These are phyloP conservation scores for Xiphorhynchus elegans DNA, from an alignment of 2,113 vertebrate species.

Conservation along the genomic window DNA sequence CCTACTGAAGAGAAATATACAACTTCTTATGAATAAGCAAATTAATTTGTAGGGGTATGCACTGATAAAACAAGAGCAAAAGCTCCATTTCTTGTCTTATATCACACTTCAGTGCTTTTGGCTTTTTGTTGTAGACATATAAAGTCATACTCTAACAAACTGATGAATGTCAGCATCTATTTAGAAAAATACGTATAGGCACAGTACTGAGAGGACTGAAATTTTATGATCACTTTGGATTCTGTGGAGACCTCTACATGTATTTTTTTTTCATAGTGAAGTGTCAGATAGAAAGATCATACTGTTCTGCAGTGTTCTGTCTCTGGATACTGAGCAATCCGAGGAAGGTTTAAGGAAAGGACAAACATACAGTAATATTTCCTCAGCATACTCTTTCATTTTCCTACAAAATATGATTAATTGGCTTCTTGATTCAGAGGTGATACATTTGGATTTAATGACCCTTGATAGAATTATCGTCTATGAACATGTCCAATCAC, in stretches of 20 bases:
- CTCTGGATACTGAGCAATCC: not conserved
- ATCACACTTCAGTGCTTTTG: not conserved
- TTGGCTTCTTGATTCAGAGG: not conserved
- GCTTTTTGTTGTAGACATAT: not conserved
- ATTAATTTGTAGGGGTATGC: too few species aligned
- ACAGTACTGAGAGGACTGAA: not conserved
- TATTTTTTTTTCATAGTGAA: not conserved
- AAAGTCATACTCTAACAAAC: not conserved
- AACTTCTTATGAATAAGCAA: not conserved
- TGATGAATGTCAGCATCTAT: not conserved
- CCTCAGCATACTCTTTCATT: not conserved
- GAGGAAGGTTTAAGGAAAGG: conserved; percentile 1
- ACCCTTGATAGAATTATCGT: conserved; percentile 8
- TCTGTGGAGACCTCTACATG: not conserved
- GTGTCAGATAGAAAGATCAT: not conserved
- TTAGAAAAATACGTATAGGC: not conserved
- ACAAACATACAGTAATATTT: conserved; percentile 9
- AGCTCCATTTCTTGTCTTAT: not conserved
- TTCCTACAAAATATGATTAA: not conserved
- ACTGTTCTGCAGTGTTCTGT: not conserved
- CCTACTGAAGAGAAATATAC: not conserved
- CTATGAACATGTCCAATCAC: not conserved
- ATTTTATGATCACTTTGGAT: not conserved
- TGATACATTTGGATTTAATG: not conserved
- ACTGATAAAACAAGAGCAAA: not conserved